Evolutionary conservation across 1,140 invertebrate genomes (phyloP), one percentile per base, ranked within the genome.

Genomic region (Saccostrea glomerata): DNA sequence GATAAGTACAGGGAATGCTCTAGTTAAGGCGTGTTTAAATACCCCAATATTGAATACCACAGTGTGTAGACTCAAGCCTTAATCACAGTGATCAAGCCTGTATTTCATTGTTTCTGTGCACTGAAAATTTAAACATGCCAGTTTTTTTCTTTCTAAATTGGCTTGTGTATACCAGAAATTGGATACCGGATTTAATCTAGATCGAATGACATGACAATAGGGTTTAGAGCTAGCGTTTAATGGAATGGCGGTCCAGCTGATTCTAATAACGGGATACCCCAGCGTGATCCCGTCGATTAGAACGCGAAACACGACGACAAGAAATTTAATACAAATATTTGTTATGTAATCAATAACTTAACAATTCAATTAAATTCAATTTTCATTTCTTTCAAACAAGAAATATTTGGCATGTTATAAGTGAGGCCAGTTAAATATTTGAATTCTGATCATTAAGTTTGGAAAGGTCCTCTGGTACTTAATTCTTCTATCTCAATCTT

Each of bases 351-450:
- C 70, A 77, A 77, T 77, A 77, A 77, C 70, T 30, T 30, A 15
- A 77, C 70, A 77, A 77, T 77, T 77, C 70, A 36, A 77, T 77
- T 77, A 36, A 77, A 77, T 77, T 77, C 70, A 77, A 77, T 77
- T 77, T 77, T 77, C 70, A 77, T 77, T 30, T 77, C 70, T 77
- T 25, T 15, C 1, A 30, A 77, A 77, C 70, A 30, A 77, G 70
- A 77, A 30, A 30, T 77, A 12, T 77, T 15, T 77, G 23, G 25
- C 13, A 25, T 77, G 70, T 36, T 77, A 30, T 77, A 77, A 25
- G 70, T 30, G 13, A 36, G 70, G 2, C 70, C 15, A 25, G 25
- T 77, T 77, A 36, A 77, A 30, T 77, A 77, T 77, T 77, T 77
- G 70, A 77, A 30, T 30, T 77, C 11, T 36, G 30, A 77, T 36